A percentile compares a stretch with the other conserved stretches of the same genome.
Evolutionary conservation across 2,113 vertebrate species (phyloP).

Genomic region (Leiothrix lutea): DNA sequence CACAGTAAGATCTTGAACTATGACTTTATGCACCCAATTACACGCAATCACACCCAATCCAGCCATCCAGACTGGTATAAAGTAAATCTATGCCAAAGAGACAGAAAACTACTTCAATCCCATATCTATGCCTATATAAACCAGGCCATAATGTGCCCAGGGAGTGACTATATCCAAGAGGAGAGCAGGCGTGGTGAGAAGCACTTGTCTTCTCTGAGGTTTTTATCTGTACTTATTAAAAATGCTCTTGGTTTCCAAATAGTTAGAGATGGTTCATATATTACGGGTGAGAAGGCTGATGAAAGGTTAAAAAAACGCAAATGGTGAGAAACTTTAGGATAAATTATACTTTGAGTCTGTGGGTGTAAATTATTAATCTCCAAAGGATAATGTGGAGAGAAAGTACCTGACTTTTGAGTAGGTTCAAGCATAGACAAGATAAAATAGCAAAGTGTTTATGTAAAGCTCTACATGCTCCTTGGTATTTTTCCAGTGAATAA

Average conservation of each 20-base stretch:
- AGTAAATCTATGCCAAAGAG: neutral
- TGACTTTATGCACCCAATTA: neutral
- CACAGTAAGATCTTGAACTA: neutral
- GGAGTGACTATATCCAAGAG: neutral
- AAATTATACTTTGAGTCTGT: neutral
- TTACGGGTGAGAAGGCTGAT: neutral
- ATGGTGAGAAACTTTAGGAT: neutral
- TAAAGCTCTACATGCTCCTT: neutral
- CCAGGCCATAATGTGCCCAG: neutral
- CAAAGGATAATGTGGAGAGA: neutral
- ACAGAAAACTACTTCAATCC: neutral
- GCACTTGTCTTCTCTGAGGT: rapidly evolving
- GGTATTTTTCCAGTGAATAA: neutral
- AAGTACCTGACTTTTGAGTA: neutral
- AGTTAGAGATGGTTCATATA: neutral
- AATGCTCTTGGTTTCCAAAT: neutral
- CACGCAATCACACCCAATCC: neutral
- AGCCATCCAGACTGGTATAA: neutral
- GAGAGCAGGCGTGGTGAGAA: neutral
- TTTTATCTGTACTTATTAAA: neutral
- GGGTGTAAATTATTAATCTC: neutral
- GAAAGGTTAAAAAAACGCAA: neutral
- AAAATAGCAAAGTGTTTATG: neutral
- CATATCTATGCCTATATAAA: neutral
- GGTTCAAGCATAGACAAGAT: neutral